Evolutionary conservation across 1,140 invertebrate genomes (phyloP).

Genomic region (Aphelenchoides fujianensis): DNA sequence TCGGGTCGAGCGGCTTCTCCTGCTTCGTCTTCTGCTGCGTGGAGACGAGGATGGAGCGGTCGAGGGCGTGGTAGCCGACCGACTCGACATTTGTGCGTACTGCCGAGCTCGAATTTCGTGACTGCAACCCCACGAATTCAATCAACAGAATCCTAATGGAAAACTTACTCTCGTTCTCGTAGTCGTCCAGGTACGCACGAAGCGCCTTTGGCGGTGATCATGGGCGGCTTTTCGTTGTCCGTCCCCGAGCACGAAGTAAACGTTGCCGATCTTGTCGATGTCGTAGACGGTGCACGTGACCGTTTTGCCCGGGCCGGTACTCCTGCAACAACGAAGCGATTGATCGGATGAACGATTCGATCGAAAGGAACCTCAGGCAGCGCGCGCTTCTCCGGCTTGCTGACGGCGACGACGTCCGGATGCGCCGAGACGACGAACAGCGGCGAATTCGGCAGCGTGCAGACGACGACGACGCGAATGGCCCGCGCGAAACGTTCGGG

Average conservation of each 20-base stretch:
- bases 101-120: slow-evolving; percentile 42
- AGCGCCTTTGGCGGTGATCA: slow-evolving; percentile 49
- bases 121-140: slow-evolving; percentile 42
- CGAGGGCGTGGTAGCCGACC: slow-evolving; percentile 45
- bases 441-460: background rate
- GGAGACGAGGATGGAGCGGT: slow-evolving; percentile 49
- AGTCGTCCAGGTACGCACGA: slow-evolving; percentile 37
- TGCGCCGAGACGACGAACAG: background rate
- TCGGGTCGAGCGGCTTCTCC: no score
- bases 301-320: background rate
- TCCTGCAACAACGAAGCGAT: background rate
- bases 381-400: slow-evolving; percentile 35
- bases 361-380: slow-evolving; percentile 41
- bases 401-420: slow-evolving; percentile 43
- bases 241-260: slow-evolving; percentile 35
- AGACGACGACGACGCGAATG: slow-evolving; percentile 23
- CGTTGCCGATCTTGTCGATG: background rate
- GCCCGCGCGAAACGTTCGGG: slow-evolving; percentile 21
- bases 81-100: slow-evolving; percentile 47
- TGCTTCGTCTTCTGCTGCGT: slow-evolving; percentile 15
- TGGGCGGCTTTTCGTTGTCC: slow-evolving; percentile 39
- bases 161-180: slow-evolving; percentile 36
- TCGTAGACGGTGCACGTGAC: background rate
- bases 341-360: no score
- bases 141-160: background rate